phyloP scores from a whole-genome alignment of 2,797 vertebrate species.

The Meriones psammophilus region DNA sequence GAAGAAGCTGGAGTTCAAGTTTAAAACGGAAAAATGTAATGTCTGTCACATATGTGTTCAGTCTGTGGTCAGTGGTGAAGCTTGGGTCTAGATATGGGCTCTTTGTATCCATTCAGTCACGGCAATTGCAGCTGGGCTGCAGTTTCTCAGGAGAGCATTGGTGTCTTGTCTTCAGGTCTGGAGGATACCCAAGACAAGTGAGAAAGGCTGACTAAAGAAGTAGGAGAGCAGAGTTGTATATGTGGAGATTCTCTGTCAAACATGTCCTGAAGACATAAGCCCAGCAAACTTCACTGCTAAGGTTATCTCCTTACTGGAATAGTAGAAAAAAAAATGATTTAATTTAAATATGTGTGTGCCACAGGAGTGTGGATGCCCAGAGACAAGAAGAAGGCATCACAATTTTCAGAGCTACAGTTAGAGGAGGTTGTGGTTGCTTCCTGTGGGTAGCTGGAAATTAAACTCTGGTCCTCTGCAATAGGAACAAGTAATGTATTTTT shows the following conservation, averaged over 20 bases:
- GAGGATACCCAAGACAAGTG: background rate
- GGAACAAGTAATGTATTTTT: background rate
- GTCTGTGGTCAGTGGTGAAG: background rate
- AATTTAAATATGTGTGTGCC: background rate
- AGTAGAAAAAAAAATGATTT: background rate
- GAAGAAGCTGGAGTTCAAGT: background rate
- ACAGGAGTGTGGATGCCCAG: background rate
- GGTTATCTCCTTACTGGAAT: background rate
- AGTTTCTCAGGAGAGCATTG: background rate
- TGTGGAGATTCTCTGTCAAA: too few relatives aligned
- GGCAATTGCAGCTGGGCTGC: too few relatives aligned
- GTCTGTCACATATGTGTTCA: background rate
- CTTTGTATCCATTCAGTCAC: background rate
- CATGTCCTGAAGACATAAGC: background rate
- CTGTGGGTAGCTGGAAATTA: background rate
- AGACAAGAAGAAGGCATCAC: background rate
- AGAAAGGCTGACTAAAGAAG: background rate
- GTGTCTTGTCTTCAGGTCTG: background rate
- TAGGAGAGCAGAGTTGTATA: background rate
- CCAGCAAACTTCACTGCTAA: background rate
- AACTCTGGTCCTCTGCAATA: background rate
- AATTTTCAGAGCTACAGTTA: background rate
- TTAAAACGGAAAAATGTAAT: background rate
- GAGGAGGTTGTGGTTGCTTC: background rate
- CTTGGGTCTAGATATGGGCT: background rate